Percentiles rank a stretch among this genome's conserved stretches.
These are phyloP conservation scores for Ariolimax columbianus DNA, from an alignment of 2,888 invertebrate genomes.

Conservation along the genomic window DNA sequence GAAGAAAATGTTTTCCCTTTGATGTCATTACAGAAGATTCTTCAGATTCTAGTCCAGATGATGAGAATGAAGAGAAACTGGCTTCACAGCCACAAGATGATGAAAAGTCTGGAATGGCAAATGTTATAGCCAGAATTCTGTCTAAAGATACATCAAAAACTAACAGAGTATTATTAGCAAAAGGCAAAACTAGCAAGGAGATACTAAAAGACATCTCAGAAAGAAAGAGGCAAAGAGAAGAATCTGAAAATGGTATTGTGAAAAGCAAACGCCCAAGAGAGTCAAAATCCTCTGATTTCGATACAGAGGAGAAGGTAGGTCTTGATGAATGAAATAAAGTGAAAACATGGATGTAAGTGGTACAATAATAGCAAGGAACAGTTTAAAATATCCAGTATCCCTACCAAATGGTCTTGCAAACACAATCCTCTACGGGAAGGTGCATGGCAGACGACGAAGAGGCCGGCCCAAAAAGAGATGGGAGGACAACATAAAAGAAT, in stretches of 20 bases:
- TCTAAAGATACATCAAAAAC: conserved; percentile 46
- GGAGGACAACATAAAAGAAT: no score
- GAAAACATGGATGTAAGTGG: no score
- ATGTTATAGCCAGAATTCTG: conserved; percentile 48
- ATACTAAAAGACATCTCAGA: conserved; percentile 45
- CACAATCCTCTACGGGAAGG: no score
- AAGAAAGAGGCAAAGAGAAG: conserved; percentile 41
- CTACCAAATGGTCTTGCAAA: no score
- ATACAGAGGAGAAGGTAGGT: conserved; percentile 26
- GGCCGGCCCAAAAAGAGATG: no score
- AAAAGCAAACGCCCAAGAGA: neutral
- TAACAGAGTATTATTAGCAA: conserved; percentile 45
- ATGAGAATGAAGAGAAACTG: neutral
- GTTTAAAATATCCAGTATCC: no score
- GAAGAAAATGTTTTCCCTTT: neutral
- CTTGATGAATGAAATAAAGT: no score
- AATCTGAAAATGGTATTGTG: conserved; percentile 4
- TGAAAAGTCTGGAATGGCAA: conserved; percentile 48
- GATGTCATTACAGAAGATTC: conserved; percentile 1
- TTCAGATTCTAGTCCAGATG: neutral
- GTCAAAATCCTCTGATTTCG: neutral
- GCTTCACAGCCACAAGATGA: conserved; percentile 16
- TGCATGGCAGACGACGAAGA: no score
- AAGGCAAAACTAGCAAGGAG: conserved; percentile 48
- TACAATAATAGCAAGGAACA: no score